phyloP scores from a whole-genome alignment of 2,113 vertebrate species.

The Odocoileus hemionus region DNA sequence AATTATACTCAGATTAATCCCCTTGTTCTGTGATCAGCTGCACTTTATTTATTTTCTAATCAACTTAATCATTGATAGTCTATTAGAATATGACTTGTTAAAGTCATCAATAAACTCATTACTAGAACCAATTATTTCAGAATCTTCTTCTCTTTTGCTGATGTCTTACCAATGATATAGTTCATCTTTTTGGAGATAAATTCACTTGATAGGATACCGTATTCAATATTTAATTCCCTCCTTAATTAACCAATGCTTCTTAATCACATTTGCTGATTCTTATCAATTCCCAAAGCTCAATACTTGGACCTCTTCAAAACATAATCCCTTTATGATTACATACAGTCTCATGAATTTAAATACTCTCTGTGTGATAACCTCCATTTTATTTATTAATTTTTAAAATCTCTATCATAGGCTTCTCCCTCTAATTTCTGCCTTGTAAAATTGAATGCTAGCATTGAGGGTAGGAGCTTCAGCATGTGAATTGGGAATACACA shows the following conservation, averaged over 20 bases:
- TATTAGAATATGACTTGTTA: background rate
- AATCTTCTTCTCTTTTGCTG: background rate
- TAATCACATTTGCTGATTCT: background rate
- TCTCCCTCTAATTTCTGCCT: background rate
- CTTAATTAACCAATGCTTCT: background rate
- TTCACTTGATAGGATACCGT: background rate
- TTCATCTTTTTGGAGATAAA: background rate
- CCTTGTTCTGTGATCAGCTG: background rate
- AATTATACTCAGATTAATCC: background rate
- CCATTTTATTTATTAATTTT: background rate
- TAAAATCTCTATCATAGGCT: background rate
- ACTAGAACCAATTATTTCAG: background rate
- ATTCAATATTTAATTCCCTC: background rate
- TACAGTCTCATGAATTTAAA: background rate
- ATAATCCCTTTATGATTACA: background rate
- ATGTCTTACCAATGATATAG: background rate
- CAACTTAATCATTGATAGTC: background rate
- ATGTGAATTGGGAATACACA: background rate
- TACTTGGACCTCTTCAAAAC: background rate
- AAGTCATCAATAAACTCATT: background rate
- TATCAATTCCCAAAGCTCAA: background rate
- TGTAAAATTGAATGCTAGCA: background rate
- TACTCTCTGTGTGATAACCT: background rate
- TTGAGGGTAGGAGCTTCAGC: background rate
- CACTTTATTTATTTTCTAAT: background rate